These are phyloP conservation scores for Venusia cambrica DNA, from an alignment of 2,888 invertebrate species.

Conservation along the genomic window DNA sequence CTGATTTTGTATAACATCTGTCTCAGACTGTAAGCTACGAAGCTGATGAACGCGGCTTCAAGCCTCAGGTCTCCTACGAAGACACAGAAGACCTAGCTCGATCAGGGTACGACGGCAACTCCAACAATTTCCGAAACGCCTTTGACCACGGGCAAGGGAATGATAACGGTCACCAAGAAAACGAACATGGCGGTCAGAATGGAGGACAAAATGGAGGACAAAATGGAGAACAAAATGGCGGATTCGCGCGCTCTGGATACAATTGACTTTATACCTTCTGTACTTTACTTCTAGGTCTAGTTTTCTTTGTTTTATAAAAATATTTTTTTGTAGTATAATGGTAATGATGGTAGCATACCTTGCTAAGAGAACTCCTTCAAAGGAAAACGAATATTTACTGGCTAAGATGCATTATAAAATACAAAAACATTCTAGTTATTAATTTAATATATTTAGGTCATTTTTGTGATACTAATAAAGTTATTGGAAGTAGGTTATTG, in stretches of 20 bases:
- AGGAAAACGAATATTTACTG: too few species aligned
- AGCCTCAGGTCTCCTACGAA: conserved; percentile 84
- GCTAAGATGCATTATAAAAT: conserved; percentile 9
- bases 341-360: too few species aligned
- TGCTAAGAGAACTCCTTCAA: too few species aligned
- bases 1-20: conserved; percentile 5
- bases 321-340: too few species aligned
- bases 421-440: conserved; percentile 3
- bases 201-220: conserved; percentile 22
- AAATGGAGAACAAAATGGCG: conserved; percentile 37
- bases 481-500: too few species aligned
- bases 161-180: conserved; percentile 27
- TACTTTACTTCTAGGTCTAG: conserved; percentile 6
- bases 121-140: conserved; percentile 47
- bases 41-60: conserved; percentile 84
- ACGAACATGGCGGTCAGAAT: conserved; percentile 23
- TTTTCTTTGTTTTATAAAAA: conserved; percentile 14
- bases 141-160: conserved; percentile 31
- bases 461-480: too few species aligned
- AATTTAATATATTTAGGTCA: too few species aligned
- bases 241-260: conserved; percentile 39
- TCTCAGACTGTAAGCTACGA: conserved; percentile 84
- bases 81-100: conserved; percentile 62
- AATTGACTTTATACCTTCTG: conserved; percentile 37
- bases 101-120: conserved; percentile 59